Evolutionary conservation across 2,888 invertebrate species (phyloP), one percentile per base, ranked within the genome.

Genomic region (Tuberolachnus salignus): DNA sequence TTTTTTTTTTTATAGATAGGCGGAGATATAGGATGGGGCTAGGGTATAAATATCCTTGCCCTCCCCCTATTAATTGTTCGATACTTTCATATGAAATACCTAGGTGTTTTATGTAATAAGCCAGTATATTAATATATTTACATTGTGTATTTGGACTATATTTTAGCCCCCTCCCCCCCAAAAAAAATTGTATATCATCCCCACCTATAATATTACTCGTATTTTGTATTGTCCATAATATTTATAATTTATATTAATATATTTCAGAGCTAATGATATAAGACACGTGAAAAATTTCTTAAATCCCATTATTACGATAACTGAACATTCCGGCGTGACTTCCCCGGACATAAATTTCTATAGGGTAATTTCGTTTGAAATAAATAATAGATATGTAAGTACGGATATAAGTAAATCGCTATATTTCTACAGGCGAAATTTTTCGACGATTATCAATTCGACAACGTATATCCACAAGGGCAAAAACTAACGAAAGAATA

Each of bases 281-380:
- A 80, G 72, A 64, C 85, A 81, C 23, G 80, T 81, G 14, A 83
- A 85, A 83, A 91, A 92, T 82, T 91, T 92, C 81, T 91, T 93
- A 75, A 95, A 95, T 86, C 98, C 98, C 0, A 97, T 97, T 74
- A 98, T 98, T 80, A 97, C 97, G 0, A 96, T 98, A 11, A 98
- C 98, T 0, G 96, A 97, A 84, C 97, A 97, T 84, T 96, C 96
- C 0, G 59, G 59, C 4, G 34, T 59, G 9, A 78, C 78, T 13
- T 78, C 78, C 3, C 69, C 78, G 9, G 78, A 78, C 14, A 78
- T 69, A 11, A 78, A 69, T 51, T 78, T 42, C 34, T 78, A 78
- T 13, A 78, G 87, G 85, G 83, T 82, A 66, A 14, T n/a, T 55
- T 34, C 34, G 3, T 34, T 3, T 4, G 23, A 49, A 66, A 6